Percentiles rank a stretch among this genome's conserved stretches.
These are phyloP conservation scores for Amphipoea oculea DNA, from an alignment of 2,888 invertebrate genomes.

Conservation along the genomic window DNA sequence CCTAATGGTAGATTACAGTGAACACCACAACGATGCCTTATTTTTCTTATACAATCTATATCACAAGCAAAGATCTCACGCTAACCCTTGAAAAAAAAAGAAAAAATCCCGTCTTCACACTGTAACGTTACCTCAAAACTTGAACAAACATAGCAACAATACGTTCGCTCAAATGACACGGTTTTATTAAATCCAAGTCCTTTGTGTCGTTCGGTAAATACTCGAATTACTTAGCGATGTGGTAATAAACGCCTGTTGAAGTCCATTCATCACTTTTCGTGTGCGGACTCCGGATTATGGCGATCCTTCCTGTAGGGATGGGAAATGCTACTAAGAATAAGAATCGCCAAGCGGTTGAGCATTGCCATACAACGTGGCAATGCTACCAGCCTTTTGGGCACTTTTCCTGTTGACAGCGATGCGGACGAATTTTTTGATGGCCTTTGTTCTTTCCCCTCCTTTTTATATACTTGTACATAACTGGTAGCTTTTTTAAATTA, in stretches of 20 bases:
- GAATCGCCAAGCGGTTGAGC: not conserved
- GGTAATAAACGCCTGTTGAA: slow-evolving; percentile 73
- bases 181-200: slow-evolving; percentile 47
- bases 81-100: slow-evolving; percentile 6
- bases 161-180: slow-evolving; percentile 54
- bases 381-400: not conserved
- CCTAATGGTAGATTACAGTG: too few relatives aligned
- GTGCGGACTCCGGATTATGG: slow-evolving; percentile 29
- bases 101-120: not conserved
- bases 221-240: slow-evolving; percentile 80
- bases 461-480: not conserved
- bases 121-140: slow-evolving; percentile 41
- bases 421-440: not conserved
- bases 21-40: too few relatives aligned
- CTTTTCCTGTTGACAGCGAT: not conserved
- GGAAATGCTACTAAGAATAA: slow-evolving; percentile 13
- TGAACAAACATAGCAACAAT: slow-evolving; percentile 60
- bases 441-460: not conserved
- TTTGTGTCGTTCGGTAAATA: slow-evolving; percentile 61
- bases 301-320: slow-evolving; percentile 48
- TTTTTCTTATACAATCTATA: not conserved
- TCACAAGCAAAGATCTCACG: slow-evolving; percentile 4
- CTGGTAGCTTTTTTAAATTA: not conserved
- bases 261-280: slow-evolving; percentile 62
- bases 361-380: not conserved